Conservation (phyloP, 2,797 vertebrate species). For the Helostoma temminkii region DNA sequence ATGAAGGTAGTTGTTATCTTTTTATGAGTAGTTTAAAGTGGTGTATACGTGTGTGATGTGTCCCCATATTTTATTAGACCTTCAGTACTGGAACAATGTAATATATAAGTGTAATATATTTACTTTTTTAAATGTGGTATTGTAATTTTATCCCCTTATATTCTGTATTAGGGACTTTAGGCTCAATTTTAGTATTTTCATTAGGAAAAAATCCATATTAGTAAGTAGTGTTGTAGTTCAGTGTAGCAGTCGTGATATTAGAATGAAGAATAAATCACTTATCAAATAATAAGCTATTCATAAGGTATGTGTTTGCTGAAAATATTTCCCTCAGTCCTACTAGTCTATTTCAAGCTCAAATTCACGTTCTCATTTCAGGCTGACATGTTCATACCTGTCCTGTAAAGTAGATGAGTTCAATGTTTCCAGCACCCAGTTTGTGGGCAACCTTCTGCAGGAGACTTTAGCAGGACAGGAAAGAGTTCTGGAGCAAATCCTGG, state of each 20-base stretch:
- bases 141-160: background rate
- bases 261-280: no score
- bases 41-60: background rate
- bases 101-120: no score
- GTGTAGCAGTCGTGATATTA: no score
- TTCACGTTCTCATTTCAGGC: slow-evolving; percentile 56
- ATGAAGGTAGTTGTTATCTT: no score
- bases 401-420: slow-evolving; percentile 99
- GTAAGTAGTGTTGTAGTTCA: no score
- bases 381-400: slow-evolving; percentile 90
- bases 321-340: no score
- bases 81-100: background rate
- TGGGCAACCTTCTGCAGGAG: slow-evolving; percentile 92
- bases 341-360: background rate
- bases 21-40: no score
- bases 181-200: background rate
- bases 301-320: no score
- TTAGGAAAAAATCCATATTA: no score
- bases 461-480: slow-evolving; percentile 89
- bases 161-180: no score
- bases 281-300: no score
- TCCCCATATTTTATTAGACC: background rate
- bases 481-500: slow-evolving; percentile 93
- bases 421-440: slow-evolving; percentile 96
- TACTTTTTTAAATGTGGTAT: background rate